Base-by-base conservation (phyloP, 2,797 vertebrate genomes). In the Apogon talboti region DNA sequence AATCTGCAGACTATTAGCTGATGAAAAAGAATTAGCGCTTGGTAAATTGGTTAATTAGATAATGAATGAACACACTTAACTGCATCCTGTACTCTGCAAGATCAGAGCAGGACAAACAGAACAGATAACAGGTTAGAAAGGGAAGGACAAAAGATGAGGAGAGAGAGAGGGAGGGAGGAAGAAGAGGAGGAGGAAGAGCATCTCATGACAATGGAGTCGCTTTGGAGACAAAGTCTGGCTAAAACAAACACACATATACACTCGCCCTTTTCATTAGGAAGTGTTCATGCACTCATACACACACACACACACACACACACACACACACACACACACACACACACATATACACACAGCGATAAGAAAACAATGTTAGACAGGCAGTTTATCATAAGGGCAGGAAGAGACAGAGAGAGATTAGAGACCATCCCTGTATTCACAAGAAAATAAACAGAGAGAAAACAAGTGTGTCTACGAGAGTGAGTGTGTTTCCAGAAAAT, bases 371-470 rank as follows among this genome's bases (percentile, higher is more conserved):
- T 85, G 89, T 89, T 77, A 65, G 89, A 88, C 86, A 91, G 89
- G 88, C 87, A 90, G 88, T 91, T 90, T 83, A 90, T 91, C 89
- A 91, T 86, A 62, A 84, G 88, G 87, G 78, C 85, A 85, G 83
- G 74, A 88, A 75, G 76, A 87, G 88, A 89, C 87, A 87, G 78
- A 89, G 85, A 86, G 76, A 88, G 85, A 90, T 90, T 88, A 86
- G 82, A 84, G 74, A 68, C 82, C 78, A 70, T 80, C 62, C 78
- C 60, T 1, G 54, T 73, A 73, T 78, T 79, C 81, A 80, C 58
- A 76, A 46, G 8, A 74, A 79, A 70, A 81, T 55, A 76, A 82
- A 78, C 80, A 63, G 12, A 8, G 38, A 21, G 56, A n/a, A n/a
- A n/a, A n/a, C n/a, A n/a, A 59, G 56, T 64, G 63, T 61, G 60